Percentiles rank a stretch among this genome's conserved stretches.
Conservation (phyloP, 2,797 vertebrate species). For the Odontamblyopus rebecca region DNA sequence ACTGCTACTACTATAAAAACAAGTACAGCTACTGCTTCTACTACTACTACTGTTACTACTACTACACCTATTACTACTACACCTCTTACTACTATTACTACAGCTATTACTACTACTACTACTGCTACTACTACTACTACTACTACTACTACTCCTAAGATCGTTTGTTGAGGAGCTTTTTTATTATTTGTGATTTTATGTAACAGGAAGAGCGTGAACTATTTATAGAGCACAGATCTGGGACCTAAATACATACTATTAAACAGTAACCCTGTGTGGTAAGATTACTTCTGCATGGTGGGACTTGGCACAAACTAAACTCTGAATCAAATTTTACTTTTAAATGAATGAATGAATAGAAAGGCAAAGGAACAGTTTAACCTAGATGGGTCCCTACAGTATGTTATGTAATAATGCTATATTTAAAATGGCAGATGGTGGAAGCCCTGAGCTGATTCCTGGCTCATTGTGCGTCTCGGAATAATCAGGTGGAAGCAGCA, state of each 20-base stretch:
- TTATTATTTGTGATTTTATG: not conserved
- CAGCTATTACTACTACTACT: too few relatives aligned
- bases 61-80: too few relatives aligned
- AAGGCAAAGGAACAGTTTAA: not conserved
- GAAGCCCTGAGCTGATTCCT: conserved; percentile 8
- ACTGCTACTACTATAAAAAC: too few relatives aligned
- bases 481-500: not conserved
- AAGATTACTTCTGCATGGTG: not conserved
- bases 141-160: too few relatives aligned
- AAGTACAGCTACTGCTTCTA: too few relatives aligned
- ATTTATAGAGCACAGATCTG: not conserved
- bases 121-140: too few relatives aligned
- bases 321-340: not conserved
- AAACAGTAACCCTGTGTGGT: not conserved
- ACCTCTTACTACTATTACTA: too few relatives aligned
- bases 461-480: not conserved
- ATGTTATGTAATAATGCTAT: conserved; percentile 7
- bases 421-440: conserved; percentile 13
- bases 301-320: not conserved
- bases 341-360: not conserved
- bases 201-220: not conserved
- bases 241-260: conserved; percentile 2
- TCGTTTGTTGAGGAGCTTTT: too few relatives aligned
- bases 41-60: too few relatives aligned
- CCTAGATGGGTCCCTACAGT: not conserved